Percentiles rank a stretch among this genome's conserved stretches.
Evolutionary conservation across 1,140 invertebrate genomes (phyloP).

Genomic region (Plectrocnemia conspersa): DNA sequence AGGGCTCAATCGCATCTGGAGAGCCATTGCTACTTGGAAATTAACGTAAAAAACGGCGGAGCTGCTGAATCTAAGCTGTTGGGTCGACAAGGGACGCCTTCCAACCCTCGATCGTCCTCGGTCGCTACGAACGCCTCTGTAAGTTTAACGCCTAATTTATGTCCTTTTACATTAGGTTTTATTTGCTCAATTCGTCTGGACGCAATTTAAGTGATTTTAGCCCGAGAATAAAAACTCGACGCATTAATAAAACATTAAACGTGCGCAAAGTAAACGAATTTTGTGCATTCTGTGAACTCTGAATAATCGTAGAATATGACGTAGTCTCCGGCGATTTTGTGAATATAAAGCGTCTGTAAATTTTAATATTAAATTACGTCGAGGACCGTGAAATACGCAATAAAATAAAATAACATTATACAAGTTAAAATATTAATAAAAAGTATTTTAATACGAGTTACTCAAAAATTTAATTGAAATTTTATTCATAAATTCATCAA

Average conservation of each 20-base stretch:
- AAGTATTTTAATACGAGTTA: too few relatives aligned
- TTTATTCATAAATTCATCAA: too few relatives aligned
- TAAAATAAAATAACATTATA: too few relatives aligned
- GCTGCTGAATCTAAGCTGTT: slow-evolving; percentile 59
- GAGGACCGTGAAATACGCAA: too few relatives aligned
- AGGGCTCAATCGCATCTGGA: slow-evolving; percentile 79
- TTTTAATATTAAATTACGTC: too few relatives aligned
- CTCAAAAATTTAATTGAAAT: too few relatives aligned
- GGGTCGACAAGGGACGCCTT: slow-evolving; percentile 46
- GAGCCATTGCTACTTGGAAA: slow-evolving; percentile 67
- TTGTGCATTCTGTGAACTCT: too few relatives aligned
- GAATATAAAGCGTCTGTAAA: too few relatives aligned
- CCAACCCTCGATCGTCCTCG: slow-evolving; percentile 50
- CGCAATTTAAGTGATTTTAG: background rate
- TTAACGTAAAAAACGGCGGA: slow-evolving; percentile 65
- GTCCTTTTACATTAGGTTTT: background rate
- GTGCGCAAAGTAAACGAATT: too few relatives aligned
- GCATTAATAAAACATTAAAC: background rate
- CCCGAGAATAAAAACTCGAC: background rate
- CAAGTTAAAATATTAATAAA: too few relatives aligned
- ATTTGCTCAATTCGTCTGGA: background rate
- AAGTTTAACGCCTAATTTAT: slow-evolving; percentile 40
- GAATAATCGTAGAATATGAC: too few relatives aligned
- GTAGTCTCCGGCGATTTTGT: too few relatives aligned
- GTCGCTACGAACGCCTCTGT: slow-evolving; percentile 62